Conservation (phyloP, 2,113 vertebrate species). For the Camelus bactrianus region DNA sequence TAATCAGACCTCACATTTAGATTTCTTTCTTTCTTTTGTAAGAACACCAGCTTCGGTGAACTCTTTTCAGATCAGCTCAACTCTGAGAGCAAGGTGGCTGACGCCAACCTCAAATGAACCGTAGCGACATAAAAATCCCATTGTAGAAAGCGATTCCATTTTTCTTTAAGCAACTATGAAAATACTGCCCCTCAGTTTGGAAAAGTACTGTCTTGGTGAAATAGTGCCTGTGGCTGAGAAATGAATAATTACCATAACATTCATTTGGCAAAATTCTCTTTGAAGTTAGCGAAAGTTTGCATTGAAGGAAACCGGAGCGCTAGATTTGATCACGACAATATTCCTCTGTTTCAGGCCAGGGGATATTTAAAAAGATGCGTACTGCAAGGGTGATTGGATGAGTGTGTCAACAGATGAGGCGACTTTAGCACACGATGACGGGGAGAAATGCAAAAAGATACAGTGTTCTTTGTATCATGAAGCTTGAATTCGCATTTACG, state of each 20-base stretch:
- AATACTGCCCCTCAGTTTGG: constrained; percentile 67
- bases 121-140: constrained; percentile 71
- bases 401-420: constrained; percentile 22
- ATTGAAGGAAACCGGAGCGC: constrained; percentile 31
- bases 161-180: constrained; percentile 69
- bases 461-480: constrained; percentile 17
- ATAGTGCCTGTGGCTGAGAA: constrained; percentile 54
- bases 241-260: constrained; percentile 66
- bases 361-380: constrained; percentile 45
- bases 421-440: background rate
- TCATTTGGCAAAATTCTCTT: constrained; percentile 66
- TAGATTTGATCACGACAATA: constrained; percentile 51
- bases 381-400: background rate
- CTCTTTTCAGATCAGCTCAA: constrained; percentile 29
- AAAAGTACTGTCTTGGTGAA: constrained; percentile 64
- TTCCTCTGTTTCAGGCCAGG: constrained; percentile 55
- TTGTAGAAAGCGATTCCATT: constrained; percentile 69
- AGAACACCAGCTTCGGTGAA: background rate
- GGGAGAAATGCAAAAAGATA: constrained; percentile 62
- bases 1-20: background rate
- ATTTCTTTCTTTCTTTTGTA: background rate
- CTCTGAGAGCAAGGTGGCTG: constrained; percentile 54
- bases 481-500: constrained; percentile 68
- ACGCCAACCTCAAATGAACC: constrained; percentile 39
- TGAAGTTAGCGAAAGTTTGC: constrained; percentile 70